Evolutionary conservation across 2,797 vertebrate genomes (phyloP).

Genomic region (Apodemus agrarius): DNA sequence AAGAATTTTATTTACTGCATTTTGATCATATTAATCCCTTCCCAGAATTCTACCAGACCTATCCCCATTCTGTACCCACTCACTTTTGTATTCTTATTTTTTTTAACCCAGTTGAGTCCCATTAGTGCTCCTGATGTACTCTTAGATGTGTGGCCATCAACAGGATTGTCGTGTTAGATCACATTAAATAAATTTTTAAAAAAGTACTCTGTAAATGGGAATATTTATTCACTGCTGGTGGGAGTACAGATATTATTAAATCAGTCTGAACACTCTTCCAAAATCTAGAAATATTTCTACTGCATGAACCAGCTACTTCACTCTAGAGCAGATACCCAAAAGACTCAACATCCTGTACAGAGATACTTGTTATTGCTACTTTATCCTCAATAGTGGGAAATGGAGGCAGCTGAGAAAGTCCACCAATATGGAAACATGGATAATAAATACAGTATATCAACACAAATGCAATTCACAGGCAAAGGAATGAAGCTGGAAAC

Average conservation of each 20-base stretch:
- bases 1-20: background rate
- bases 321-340: background rate
- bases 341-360: background rate
- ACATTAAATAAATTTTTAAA: background rate
- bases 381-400: background rate
- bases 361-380: background rate
- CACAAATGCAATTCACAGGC: background rate
- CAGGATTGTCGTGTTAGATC: background rate
- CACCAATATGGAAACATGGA: background rate
- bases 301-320: background rate
- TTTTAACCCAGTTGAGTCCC: background rate
- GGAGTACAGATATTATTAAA: background rate
- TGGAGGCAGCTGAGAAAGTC: background rate
- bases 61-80: background rate
- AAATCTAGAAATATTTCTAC: background rate
- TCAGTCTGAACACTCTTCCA: background rate
- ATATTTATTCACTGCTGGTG: background rate
- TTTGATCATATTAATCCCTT: background rate
- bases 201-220: background rate
- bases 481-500: background rate
- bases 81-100: background rate
- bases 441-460: background rate
- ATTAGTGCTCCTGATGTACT: background rate
- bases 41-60: no score
- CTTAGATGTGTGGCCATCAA: background rate